Evolutionary conservation across 2,113 vertebrate species (phyloP), one percentile per base, ranked within the genome.

Genomic region (Erythrocercus mccallii): DNA sequence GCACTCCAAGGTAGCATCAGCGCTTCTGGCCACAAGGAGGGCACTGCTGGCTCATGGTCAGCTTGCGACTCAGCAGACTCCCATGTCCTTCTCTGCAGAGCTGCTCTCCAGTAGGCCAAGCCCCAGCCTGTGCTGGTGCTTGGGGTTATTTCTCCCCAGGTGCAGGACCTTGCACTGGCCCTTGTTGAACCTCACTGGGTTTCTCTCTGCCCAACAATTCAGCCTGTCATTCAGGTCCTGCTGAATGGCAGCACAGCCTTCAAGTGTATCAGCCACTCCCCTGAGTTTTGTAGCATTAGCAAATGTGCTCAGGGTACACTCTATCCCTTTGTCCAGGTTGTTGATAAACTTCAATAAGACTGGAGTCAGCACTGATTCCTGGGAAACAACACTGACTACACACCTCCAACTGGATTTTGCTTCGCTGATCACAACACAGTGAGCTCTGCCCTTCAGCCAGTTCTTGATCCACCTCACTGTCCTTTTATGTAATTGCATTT

Each of bases 231-330:
- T 27, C 11, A 47, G 8, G 20, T 79, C 30, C n/a, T 24, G 25
- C 9, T 71, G 40, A 56, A 31, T 30, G 21, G 40, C 11, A 56
- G 12, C 30, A 9, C 13, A 79, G 3, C 6, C 11, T 15, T 48
- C 35, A 31, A 35, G 30, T 40, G n/a, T 35, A 22, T n/a, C 17
- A 28, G 12, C 8, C 18, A 17, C 12, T 28, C 3, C 4, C 42
- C 7, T 0, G 2, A 66, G 2, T n/a, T 51, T 28, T 27, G 10
- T 30, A 38, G 8, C 25, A 30, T 6, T 28, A n/a, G 4, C 3
- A 6, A 58, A 58, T 1, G 1, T 51, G 23, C 28, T 73, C 10
- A 51, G 23, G 19, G 9, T 60, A 8, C 19, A 10, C 51, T 38
- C 44, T 38, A 30, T 6, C 15, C 21, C 11, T 40, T 60, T 33